Percentiles rank a stretch among this genome's conserved stretches.
These are phyloP conservation scores for Prosopocoilus inquinatus DNA, from an alignment of 2,888 invertebrate genomes.

Conservation along the genomic window DNA sequence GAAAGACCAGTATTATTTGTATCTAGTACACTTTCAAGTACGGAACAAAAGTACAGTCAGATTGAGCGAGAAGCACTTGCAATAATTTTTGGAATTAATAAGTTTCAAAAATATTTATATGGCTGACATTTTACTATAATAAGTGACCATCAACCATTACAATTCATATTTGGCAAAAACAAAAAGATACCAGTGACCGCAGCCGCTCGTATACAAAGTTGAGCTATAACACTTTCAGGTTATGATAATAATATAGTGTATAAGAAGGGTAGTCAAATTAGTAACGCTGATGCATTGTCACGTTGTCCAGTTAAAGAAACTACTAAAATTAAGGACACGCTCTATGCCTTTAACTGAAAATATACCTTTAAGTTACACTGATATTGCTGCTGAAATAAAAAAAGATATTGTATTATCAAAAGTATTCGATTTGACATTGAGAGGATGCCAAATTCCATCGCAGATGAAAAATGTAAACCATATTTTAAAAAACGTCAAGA, in stretches of 20 bases:
- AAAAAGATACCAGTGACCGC: constrained; percentile 16
- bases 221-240: no score
- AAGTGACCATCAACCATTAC: constrained; percentile 23
- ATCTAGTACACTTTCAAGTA: constrained; percentile 33
- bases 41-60: constrained; percentile 40
- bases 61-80: constrained; percentile 37
- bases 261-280: no score
- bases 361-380: constrained; percentile 2
- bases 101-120: constrained; percentile 41
- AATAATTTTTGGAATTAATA: constrained; percentile 38
- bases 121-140: no score
- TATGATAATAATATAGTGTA: no score
- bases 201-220: no score
- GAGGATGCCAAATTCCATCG: neutral
- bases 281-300: no score
- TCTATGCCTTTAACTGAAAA: neutral
- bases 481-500: no score
- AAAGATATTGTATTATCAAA: constrained; percentile 7
- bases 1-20: constrained; percentile 36
- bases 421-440: constrained; percentile 11
- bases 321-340: neutral
- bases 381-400: constrained; percentile 3
- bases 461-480: no score
- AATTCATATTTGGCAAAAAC: constrained; percentile 23
- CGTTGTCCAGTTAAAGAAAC: no score